Base-by-base conservation (phyloP, 2,797 vertebrate genomes). In the Alectoris magna region DNA sequence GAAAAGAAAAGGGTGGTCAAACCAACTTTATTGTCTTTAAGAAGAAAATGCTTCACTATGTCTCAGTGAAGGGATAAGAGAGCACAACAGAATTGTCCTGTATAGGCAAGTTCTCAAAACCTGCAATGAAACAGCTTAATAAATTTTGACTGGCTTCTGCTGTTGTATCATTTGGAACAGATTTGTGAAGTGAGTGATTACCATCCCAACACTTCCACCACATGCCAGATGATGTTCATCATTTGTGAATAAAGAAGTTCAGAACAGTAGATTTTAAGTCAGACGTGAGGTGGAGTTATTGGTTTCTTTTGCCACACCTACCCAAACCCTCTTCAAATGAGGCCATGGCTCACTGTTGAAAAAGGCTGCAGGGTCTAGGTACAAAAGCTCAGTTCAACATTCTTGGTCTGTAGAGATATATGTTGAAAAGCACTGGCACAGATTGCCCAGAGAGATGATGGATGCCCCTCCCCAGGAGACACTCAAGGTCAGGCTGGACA, bases 231-330 rank as follows among this genome's bases (percentile, higher is more conserved):
- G 10, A 58, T 22, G 12, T 8, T 31, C 63, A 51, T 31, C 23
- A 22, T 38, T 69, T 21, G 14, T 11, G 14, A 89, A 39, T 4
- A 60, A 4, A 18, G 3, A n/a, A 55, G 3, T 17, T 70, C 46
- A 34, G 17, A 77, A 55, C 9, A 51, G 23, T 6, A 71, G 11
- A 13, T 67, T 26, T 64, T 34, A 27, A 49, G 8, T 27, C 38
- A 56, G 34, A 66, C 1, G 2, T 1, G 26, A 26, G 6, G 4
- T 3, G 9, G 3, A 6, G 3, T 14, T 11, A 14, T 3, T 29
- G 18, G 26, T 15, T 36, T 31, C 12, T 69, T 58, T 12, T 11
- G 14, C 56, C 31, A 38, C 6, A 2, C 36, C 76, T 14, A 34
- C 39, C 26, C 58, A 70, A 67, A 36, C 13, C 4, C 5, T 43